Base-by-base conservation (phyloP, 2,113 vertebrate species). In the Andinoacara biseriatus region DNA sequence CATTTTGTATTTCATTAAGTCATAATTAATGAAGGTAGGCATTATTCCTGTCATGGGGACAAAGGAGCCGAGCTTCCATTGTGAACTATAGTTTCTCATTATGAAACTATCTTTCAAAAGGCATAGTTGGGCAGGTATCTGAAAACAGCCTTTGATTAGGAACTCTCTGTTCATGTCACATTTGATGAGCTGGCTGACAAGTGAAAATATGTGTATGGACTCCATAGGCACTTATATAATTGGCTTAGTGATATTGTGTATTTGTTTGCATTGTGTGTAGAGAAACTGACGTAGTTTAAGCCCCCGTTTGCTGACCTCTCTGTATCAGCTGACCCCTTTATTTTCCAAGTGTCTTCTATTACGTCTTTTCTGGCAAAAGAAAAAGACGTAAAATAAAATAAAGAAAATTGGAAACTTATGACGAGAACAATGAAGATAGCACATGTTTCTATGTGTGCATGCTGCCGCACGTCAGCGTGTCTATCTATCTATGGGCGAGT, bases 21-120 rank as follows among this genome's bases (percentile, higher is more conserved):
- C 77, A 87, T 94, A 93, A 94, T 94, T 94, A 95, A 94, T 92
- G 87, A 83, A 87, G 81, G 78, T 67, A 76, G 86, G 90, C 89
- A 86, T 89, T 86, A 87, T 85, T 82, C 62, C 35, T 65, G 83
- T 84, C 46, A 61, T 63, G 56, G 83, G 87, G 63, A 77, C 59
- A n/a, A 67, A 59, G 33, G 85, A 59, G 67, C 61, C 2, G 56
- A 20, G 52, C 63, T 80, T 82, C 74, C 17, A 83, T 79, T 83
- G 80, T 80, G 61, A 87, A 61, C 76, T 29, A 72, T n/a, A 29
- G 62, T 81, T 76, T 74, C 81, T 90, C 80, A 88, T 88, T 85
- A 90, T 74, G 38, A 88, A 82, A 62, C 15, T 74, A 74, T 81
- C 86, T 80, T 90, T 90, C 52, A 58, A 82, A 86, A 84, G 89